These are phyloP conservation scores for Darevskia mixta DNA, from an alignment of 2,797 vertebrate genomes.

Conservation along the genomic window DNA sequence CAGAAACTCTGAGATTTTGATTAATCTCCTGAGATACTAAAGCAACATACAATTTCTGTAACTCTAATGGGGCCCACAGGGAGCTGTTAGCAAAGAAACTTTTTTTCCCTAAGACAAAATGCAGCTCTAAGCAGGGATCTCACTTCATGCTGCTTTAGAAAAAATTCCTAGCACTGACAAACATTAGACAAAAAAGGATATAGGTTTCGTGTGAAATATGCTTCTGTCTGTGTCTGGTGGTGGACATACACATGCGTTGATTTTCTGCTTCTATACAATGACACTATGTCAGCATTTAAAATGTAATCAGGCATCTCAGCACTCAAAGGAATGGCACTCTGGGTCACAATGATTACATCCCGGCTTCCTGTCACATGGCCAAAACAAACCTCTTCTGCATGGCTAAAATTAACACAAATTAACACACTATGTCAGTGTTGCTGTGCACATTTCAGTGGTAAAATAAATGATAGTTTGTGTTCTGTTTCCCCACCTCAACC, in stretches of 20 bases:
- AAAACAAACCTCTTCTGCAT: not conserved
- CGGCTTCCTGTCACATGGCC: not conserved
- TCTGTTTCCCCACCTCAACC: not conserved
- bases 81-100: slow-evolving; percentile 21
- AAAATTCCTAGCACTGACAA: not conserved
- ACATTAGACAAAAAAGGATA: not conserved
- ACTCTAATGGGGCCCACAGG: slow-evolving; percentile 2
- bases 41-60: not conserved
- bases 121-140: not conserved
- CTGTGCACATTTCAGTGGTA: not conserved
- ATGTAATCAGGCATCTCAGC: not conserved
- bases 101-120: not conserved
- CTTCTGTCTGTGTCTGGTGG: not conserved
- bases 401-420: not conserved
- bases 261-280: not conserved
- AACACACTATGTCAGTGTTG: too few relatives aligned
- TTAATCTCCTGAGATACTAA: slow-evolving; percentile 4
- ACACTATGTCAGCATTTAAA: not conserved
- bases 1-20: not conserved
- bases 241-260: not conserved
- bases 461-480: not conserved
- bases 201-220: not conserved
- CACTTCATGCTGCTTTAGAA: not conserved
- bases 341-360: not conserved
- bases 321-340: not conserved